Conservation (phyloP, 2,797 vertebrate genomes). For the Orientallactaga sibirica region DNA sequence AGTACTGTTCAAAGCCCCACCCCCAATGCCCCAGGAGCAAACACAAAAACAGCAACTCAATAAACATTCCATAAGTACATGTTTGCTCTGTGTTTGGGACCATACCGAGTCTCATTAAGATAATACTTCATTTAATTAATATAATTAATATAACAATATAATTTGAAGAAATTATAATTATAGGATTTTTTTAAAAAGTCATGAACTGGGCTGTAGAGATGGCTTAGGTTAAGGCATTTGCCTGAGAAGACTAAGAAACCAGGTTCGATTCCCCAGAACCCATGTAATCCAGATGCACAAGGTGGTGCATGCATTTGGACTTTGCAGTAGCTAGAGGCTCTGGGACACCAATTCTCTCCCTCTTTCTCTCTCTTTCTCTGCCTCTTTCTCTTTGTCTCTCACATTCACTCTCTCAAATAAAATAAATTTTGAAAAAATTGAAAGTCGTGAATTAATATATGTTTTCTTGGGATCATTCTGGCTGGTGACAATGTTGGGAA, state of each 20-base stretch:
- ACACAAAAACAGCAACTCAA: background rate
- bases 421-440: no score
- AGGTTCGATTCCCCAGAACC: no score
- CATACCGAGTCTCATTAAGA: background rate
- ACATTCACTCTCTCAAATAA: background rate
- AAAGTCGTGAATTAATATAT: background rate
- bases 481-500: background rate
- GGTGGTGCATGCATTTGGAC: no score
- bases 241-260: no score
- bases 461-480: background rate
- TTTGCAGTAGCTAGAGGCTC: no score
- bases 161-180: background rate
- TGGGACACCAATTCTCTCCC: no score
- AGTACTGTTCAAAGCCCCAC: background rate
- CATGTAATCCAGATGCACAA: no score
- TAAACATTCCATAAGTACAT: background rate
- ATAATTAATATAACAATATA: no score
- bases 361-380: no score
- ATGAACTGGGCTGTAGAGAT: no score
- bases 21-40: background rate
- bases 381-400: no score
- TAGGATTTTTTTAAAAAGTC: background rate
- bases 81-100: background rate
- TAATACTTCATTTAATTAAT: background rate
- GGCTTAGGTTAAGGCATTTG: no score